These are phyloP conservation scores for Salvelinus alpinus DNA, from an alignment of 2,113 vertebrate genomes.

Conservation along the genomic window DNA sequence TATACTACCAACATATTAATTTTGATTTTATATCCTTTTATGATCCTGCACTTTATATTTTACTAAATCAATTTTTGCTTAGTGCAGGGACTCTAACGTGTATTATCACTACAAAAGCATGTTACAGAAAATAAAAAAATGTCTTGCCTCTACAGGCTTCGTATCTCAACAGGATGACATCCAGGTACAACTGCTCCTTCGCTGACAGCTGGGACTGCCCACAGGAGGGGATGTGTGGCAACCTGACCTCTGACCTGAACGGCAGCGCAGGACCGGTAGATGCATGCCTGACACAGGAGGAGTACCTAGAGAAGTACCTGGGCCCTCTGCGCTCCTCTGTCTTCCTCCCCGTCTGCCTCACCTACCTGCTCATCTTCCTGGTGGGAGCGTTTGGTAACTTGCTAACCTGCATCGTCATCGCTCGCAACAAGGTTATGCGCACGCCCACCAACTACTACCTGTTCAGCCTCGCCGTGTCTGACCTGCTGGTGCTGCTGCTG, in stretches of 20 bases:
- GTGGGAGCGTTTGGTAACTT: constrained; percentile 85
- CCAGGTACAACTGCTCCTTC: constrained; percentile 68
- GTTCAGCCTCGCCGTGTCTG: constrained; percentile 89
- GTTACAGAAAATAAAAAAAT: too few relatives aligned
- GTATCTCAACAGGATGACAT: constrained; percentile 38
- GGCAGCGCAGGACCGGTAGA: constrained; percentile 55
- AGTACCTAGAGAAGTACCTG: constrained; percentile 79
- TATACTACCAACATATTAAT: too few relatives aligned
- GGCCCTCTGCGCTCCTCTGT: constrained; percentile 80
- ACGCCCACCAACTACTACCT: constrained; percentile 94
- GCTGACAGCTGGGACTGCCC: constrained; percentile 25
- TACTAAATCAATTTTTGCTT: too few relatives aligned
- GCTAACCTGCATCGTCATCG: constrained; percentile 87
- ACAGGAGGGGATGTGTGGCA: constrained; percentile 56
- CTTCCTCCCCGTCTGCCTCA: constrained; percentile 83
- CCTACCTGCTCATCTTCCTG: constrained; percentile 86
- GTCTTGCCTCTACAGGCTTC: constrained; percentile 2
- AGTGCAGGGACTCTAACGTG: too few relatives aligned
- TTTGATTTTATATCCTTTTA: too few relatives aligned
- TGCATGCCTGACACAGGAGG: constrained; percentile 77
- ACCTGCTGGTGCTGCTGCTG: constrained; percentile 89
- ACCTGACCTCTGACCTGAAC: constrained; percentile 57
- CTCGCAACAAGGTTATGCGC: constrained; percentile 86
- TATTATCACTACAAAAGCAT: too few relatives aligned
- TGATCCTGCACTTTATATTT: too few relatives aligned